Base-by-base conservation (phyloP, 2,888 invertebrate genomes). In the Cryptocephalus moraei region DNA sequence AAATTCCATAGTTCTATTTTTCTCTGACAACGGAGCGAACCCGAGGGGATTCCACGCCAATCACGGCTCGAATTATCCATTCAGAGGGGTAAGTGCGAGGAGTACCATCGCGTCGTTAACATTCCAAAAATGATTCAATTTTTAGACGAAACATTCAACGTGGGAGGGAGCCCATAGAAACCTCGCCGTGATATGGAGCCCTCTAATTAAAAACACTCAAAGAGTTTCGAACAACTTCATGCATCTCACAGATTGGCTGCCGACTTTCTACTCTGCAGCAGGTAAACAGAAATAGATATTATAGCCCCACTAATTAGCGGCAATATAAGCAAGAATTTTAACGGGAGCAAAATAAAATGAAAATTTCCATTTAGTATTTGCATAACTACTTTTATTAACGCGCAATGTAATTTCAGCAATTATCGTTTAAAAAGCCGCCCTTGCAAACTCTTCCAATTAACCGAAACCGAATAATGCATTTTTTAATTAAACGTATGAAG, bases 21-120 rank as follows among this genome's bases (percentile, higher is more conserved):
- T 86, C 60, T 86, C 91, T 10, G 95, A 95, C 66, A 94, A 94
- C 65, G 91, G 92, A 0, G 90, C 84, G 0, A 86, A 88, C 41
- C 82, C 89, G 1, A 73, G 78, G 53, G 91, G 89, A 0, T 64
- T 76, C 44, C 81, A 84, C 61, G 68, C 76, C 32, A 93, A 91
- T 67, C 80, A 81, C 47, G 89, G 84, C 4, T 87, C 86, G 9
- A 90, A 90, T 69, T 86, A 79, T 75, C 89, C 90, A 11, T 67
- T 89, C 9, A 76, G 83, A 67, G 89, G 89, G 36, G 87, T 84
- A 71, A 72, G 76, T 48, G 11, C 8, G 12, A 22, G 31, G 12
- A 33, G n/a, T 22, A 4, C 2, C 2, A 4, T 22, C 6, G 22
- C 22, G 22, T 22, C 6, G 22, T 22, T 22, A 22, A 22, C 6